These are phyloP conservation scores for Gandaritis pyraliata DNA, from an alignment of 2,888 invertebrate genomes.

Conservation along the genomic window DNA sequence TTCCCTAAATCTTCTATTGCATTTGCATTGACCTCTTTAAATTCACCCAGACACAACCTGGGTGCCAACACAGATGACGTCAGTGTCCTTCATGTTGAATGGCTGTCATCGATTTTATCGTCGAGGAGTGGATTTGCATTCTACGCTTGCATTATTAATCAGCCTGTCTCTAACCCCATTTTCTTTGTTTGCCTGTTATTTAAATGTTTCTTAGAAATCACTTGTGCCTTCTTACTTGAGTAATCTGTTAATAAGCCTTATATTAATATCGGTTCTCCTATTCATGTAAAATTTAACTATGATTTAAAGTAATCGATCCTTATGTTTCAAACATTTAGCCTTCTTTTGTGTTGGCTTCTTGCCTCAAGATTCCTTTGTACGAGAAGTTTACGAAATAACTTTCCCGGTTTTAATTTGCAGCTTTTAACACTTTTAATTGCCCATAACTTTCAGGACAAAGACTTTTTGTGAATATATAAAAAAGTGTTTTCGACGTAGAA, in stretches of 20 bases:
- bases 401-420: slow-evolving; percentile 36
- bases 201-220: slow-evolving; percentile 1
- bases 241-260: neutral
- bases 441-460: slow-evolving; percentile 43
- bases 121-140: slow-evolving; percentile 49
- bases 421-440: slow-evolving; percentile 41
- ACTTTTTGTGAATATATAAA: slow-evolving; percentile 29
- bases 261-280: neutral
- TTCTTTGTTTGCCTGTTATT: slow-evolving; percentile 27
- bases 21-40: slow-evolving; percentile 26
- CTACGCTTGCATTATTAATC: slow-evolving; percentile 42
- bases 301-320: slow-evolving; percentile 1
- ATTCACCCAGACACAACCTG: slow-evolving; percentile 21
- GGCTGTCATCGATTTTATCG: slow-evolving; percentile 50
- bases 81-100: slow-evolving; percentile 45
- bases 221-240: neutral
- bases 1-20: slow-evolving; percentile 24
- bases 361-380: slow-evolving; percentile 31
- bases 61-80: slow-evolving; percentile 47
- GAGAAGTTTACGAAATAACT: slow-evolving; percentile 25
- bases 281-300: neutral
- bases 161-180: slow-evolving; percentile 23
- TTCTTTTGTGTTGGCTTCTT: slow-evolving; percentile 24
- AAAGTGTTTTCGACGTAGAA: slow-evolving; percentile 12
- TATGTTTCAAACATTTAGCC: slow-evolving; percentile 15